Evolutionary conservation across 2,797 vertebrate genomes (phyloP).

Genomic region (Pempheris klunzingeri): DNA sequence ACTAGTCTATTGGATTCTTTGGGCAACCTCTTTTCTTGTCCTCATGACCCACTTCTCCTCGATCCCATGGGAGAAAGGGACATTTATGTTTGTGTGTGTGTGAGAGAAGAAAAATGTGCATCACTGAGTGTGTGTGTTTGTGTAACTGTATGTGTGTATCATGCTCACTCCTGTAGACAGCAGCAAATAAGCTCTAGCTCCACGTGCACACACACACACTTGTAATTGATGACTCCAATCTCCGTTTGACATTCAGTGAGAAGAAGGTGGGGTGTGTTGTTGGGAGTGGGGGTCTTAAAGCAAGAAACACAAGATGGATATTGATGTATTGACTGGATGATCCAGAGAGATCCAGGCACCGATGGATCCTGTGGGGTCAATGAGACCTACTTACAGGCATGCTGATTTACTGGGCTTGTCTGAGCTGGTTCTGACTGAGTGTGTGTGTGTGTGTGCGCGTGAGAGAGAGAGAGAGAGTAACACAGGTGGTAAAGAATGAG

Average conservation of each 20-base stretch:
- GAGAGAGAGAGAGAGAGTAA: no score
- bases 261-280: slow-evolving; percentile 49
- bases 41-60: slow-evolving; percentile 71
- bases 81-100: slow-evolving; percentile 62
- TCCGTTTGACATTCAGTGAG: slow-evolving; percentile 77
- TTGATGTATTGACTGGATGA: slow-evolving; percentile 82
- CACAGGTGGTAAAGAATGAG: slow-evolving; percentile 62
- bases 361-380: slow-evolving; percentile 79
- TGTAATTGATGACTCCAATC: slow-evolving; percentile 82
- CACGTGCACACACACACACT: slow-evolving; percentile 16
- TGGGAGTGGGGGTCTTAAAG: slow-evolving; percentile 67
- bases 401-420: slow-evolving; percentile 80
- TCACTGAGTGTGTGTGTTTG: slow-evolving; percentile 49
- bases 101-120: slow-evolving; percentile 19
- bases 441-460: slow-evolving; percentile 32
- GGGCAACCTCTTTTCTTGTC: slow-evolving; percentile 51
- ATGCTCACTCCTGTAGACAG: slow-evolving; percentile 48
- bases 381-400: slow-evolving; percentile 81
- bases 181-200: slow-evolving; percentile 58
- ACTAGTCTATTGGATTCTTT: slow-evolving; percentile 77
- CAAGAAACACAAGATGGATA: slow-evolving; percentile 79
- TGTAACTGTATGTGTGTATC: slow-evolving; percentile 52
- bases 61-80: slow-evolving; percentile 54
- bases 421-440: slow-evolving; percentile 52
- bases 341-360: slow-evolving; percentile 77